Conservation (phyloP, 2,113 vertebrate genomes). For the Ornithorhynchus anatinus region DNA sequence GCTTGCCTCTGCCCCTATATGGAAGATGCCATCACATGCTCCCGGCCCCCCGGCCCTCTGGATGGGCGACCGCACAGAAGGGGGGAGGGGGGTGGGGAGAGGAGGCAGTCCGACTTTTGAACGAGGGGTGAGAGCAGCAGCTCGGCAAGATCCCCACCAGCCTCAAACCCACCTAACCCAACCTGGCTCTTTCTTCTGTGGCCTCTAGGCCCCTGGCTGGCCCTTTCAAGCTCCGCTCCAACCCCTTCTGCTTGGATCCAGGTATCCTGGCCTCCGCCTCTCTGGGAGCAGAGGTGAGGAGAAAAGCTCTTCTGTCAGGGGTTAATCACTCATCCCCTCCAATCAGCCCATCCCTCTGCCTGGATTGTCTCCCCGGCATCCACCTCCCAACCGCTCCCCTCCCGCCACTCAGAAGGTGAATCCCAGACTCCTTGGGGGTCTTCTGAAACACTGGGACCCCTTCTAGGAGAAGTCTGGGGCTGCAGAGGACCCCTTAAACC, state of each 20-base stretch:
- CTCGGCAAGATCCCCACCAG: background rate
- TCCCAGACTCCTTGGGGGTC: no score
- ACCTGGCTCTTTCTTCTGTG: conserved; percentile 59
- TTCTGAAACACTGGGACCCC: no score
- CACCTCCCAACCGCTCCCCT: background rate
- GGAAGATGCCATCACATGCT: conserved; percentile 70
- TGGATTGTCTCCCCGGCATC: background rate
- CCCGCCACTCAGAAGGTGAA: no score
- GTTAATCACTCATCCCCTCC: background rate
- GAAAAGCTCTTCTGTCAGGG: no score
- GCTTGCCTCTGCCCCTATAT: conserved; percentile 68
- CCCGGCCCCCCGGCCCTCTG: conserved; percentile 59
- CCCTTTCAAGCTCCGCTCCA: conserved; percentile 56
- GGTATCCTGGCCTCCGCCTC: conserved; percentile 15
- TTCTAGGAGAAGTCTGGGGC: no score
- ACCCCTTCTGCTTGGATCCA: conserved; percentile 17
- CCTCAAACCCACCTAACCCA: conserved; percentile 51
- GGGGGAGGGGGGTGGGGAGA: background rate
- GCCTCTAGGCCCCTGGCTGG: conserved; percentile 39
- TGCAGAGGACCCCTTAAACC: no score
- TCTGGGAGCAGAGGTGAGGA: background rate
- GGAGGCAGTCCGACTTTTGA: background rate
- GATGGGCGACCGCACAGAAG: conserved; percentile 40
- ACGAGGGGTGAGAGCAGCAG: background rate
- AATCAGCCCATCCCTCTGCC: background rate